Evolutionary conservation across 2,113 vertebrate genomes (phyloP), one percentile per base, ranked within the genome.

Genomic region (Dryoscopus gambensis): DNA sequence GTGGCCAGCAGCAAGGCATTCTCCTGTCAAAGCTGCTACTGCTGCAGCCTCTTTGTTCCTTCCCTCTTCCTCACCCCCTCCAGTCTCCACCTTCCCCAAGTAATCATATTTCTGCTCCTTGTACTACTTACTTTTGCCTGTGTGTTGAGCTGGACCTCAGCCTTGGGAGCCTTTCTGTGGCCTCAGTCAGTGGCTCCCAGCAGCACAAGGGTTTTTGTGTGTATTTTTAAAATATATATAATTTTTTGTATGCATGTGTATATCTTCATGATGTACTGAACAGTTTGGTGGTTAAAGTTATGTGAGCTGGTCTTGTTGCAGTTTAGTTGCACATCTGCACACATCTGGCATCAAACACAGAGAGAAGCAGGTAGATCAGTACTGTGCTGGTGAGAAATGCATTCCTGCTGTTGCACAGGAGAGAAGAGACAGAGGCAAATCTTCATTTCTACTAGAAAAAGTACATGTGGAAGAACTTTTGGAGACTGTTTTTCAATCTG

Each of bases 221-320:
- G 2, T 37, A 17, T 37, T 28, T 40, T 5, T 1, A 10, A 59
- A 23, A 59, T 31, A 9, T 3, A 7, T 37, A 15, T 8, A 8
- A 1, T 16, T 47, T 44, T 47, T 39, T 63, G 5, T 14, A 8
- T 31, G 15, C 2, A 1, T 7, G 6, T 31, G 6, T 42, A 1
- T 79, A 14, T 84, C 23, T 70, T 70, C 6, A 8, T 42, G 42
- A 76, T 10, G 17, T 24, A 49, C 52, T 64, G 5, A 75, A 21
- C 7, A 49, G 7, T 35, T 89, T 46, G 24, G 16, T 12, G 12
- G 52, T 79, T 63, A 8, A 64, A 76, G 31, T 68, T 68, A 11
- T 2, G 5, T 42, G 53, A 73, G 28, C 35, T 80, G 27, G 19
- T 82, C 23, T 77, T 46, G 23, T 47, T 73, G 52, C 60, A 62